Conservation (phyloP, 2,888 invertebrate species). For the Pseudanteris insignis region DNA sequence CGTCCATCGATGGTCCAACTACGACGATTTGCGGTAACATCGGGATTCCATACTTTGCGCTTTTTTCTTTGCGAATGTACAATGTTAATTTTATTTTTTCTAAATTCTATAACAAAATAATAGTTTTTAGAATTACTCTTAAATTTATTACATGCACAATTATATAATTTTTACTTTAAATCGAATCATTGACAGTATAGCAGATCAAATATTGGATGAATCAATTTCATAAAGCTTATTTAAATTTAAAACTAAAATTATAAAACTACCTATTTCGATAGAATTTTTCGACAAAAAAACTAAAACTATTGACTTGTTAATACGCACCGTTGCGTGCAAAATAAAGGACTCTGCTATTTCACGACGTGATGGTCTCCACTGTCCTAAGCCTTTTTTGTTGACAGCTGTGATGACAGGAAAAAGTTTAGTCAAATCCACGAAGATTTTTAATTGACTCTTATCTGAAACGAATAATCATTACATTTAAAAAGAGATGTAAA, state of each 20-base stretch:
- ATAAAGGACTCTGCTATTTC: conserved; percentile 30
- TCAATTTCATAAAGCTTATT: no score
- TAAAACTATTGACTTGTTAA: neutral
- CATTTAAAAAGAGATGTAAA: no score
- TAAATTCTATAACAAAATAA: no score
- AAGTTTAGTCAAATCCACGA: conserved; percentile 25
- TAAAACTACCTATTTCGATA: no score
- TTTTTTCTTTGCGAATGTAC: conserved; percentile 27
- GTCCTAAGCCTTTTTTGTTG: conserved; percentile 34
- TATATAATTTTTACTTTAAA: no score
- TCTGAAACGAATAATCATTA: conserved; percentile 14
- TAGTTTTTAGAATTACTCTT: no score
- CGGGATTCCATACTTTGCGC: conserved; percentile 25
- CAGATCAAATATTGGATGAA: no score
- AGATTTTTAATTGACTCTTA: conserved; percentile 22
- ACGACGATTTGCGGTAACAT: conserved; percentile 41
- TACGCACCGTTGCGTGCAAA: conserved; percentile 27
- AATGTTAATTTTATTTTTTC: conserved; percentile 22
- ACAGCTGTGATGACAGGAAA: conserved; percentile 33
- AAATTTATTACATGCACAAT: neutral
- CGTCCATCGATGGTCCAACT: conserved; percentile 19
- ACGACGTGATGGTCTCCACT: conserved; percentile 33
- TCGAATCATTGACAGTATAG: no score
- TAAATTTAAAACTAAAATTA: no score
- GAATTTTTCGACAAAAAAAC: no score